These are phyloP conservation scores for Pollimyrus isidori DNA, from an alignment of 2,113 vertebrate genomes.

Conservation along the genomic window DNA sequence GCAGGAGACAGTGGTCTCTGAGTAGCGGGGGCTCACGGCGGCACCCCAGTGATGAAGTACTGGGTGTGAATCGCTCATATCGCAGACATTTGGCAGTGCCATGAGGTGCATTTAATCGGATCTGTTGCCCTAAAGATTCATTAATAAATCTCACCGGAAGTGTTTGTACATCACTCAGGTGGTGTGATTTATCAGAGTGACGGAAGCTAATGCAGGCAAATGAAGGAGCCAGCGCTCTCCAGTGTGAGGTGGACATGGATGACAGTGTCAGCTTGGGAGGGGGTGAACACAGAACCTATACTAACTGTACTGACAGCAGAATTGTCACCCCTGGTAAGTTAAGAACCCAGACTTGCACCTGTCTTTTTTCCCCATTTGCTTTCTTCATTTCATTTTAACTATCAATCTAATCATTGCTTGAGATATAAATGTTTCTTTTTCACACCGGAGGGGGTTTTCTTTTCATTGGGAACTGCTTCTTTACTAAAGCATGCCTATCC, in stretches of 20 bases:
- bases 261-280: background rate
- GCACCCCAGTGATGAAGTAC: background rate
- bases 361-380: background rate
- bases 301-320: background rate
- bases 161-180: background rate
- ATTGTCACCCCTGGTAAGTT: background rate
- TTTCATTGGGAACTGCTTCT: background rate
- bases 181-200: background rate
- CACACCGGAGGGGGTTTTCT: background rate
- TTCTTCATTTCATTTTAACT: background rate
- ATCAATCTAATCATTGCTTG: background rate
- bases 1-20: background rate
- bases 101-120: background rate
- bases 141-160: slow-evolving; percentile 8
- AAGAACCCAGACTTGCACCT: background rate
- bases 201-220: background rate
- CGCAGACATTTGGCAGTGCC: background rate
- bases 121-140: slow-evolving; percentile 1
- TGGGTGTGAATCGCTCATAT: background rate
- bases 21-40: background rate
- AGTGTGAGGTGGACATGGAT: background rate
- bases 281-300: background rate
- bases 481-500: background rate
- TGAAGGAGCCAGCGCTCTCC: background rate
- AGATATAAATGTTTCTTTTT: background rate